Evolutionary conservation across 2,888 invertebrate species (phyloP), one percentile per base, ranked within the genome.

Genomic region (Sepioteuthis lessoniana): DNA sequence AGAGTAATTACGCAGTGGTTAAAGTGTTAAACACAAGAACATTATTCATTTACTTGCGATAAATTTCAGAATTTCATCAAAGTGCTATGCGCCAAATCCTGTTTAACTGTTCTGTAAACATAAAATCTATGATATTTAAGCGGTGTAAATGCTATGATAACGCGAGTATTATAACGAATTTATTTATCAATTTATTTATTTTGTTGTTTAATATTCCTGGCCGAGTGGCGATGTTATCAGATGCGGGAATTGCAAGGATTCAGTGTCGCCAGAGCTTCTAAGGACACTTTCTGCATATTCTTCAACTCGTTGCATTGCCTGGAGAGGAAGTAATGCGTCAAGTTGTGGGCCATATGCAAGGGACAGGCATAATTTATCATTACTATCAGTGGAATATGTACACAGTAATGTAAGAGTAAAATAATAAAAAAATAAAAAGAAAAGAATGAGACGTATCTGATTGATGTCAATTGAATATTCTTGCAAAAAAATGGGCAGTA

Each of bases 281-380:
- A 76, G 76, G 76, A 76, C 76, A 76, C n/a, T 76, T 76, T n/a
- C n/a, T 76, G 76, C 76, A 76, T 76, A 76, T 76, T 76, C 76
- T 35, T 35, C 76, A 76, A 76, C 16, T 35, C n/a, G 25, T 35
- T 76, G n/a, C 76, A 76, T 76, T 76, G 76, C 76, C 76, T 76
- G 13, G 76, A 76, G 76, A 76, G n/a, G 76, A 76, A 76, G 76
- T n/a, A 76, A 76, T 76, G 76, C n/a, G 76, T 35, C n/a, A 35
- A 76, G 76, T n/a, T n/a, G n/a, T 16, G n/a, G 76, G n/a, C n/a
- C n/a, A 35, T 16, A n/a, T n/a, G 76, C n/a, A 76, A 19, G 10
- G 76, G n/a, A 76, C 76, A 55, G 55, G 55, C 55, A 76, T 35
- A 76, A 76, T 76, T 35, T 76, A 76, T 76, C 76, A 76, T 35